A percentile compares a stretch with the other conserved stretches of the same genome.
phyloP scores from a whole-genome alignment of 2,113 vertebrate genomes.

The Hippocampus mohnikei region DNA sequence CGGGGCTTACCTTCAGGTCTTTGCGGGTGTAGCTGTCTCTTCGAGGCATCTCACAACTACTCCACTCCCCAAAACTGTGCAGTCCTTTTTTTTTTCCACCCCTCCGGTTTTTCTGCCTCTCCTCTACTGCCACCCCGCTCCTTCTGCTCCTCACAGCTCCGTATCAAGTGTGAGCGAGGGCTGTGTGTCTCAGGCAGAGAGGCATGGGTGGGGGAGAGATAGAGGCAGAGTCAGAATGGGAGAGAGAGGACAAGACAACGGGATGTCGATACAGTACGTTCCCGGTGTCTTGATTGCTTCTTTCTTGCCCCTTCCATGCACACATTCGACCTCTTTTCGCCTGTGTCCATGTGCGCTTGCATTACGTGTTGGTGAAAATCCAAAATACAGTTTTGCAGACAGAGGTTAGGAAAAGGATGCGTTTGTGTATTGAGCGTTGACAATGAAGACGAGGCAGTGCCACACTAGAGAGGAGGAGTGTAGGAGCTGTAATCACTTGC shows the following conservation, averaged over 20 bases:
- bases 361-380: constrained; percentile 16
- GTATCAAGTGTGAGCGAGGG: constrained; percentile 60
- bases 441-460: constrained; percentile 12
- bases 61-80: constrained; percentile 55
- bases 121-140: constrained; percentile 55
- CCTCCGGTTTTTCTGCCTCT: constrained; percentile 47
- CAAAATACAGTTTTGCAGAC: constrained; percentile 23
- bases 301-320: constrained; percentile 40
- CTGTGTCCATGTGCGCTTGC: constrained; percentile 4
- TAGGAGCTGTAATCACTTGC: constrained; percentile 59
- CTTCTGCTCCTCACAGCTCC: constrained; percentile 61
- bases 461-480: constrained; percentile 23
- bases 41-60: constrained; percentile 68
- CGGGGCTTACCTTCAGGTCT: constrained; percentile 70
- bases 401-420: constrained; percentile 11
- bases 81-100: constrained; percentile 52
- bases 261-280: constrained; percentile 43
- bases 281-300: constrained; percentile 31
- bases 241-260: constrained; percentile 45
- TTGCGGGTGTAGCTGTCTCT: constrained; percentile 66
- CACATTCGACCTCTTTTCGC: constrained; percentile 24
- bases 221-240: constrained; percentile 29
- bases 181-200: constrained; percentile 29
- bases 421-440: not conserved
- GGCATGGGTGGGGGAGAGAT: constrained; percentile 28